These are phyloP conservation scores for Acanthopleura granulata DNA, from an alignment of 2,888 invertebrate genomes.

Conservation along the genomic window DNA sequence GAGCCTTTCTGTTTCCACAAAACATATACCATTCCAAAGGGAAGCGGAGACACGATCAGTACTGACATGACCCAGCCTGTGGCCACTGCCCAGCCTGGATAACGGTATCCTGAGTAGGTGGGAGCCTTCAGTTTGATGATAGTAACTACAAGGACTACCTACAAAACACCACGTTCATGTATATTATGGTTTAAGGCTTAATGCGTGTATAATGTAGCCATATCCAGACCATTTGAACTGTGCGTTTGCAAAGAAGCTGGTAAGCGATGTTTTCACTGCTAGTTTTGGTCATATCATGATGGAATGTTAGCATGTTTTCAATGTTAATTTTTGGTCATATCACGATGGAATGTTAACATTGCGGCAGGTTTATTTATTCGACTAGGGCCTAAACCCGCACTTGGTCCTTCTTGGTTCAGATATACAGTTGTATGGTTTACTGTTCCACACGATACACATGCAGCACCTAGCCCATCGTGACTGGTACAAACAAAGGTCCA, in stretches of 20 bases:
- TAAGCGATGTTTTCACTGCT: no score
- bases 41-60: slow-evolving; percentile 29
- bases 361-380: no score
- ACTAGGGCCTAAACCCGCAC: no score
- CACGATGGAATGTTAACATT: not conserved
- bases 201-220: no score
- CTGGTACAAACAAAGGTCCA: no score
- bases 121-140: slow-evolving; percentile 21
- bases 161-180: not conserved
- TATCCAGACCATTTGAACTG: no score
- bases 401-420: no score
- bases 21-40: slow-evolving; percentile 26
- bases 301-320: not conserved
- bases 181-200: no score
- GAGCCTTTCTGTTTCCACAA: slow-evolving; percentile 28
- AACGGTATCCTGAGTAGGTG: slow-evolving; percentile 29
- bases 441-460: no score
- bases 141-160: not conserved
- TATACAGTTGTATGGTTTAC: no score
- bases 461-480: no score
- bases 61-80: slow-evolving; percentile 34
- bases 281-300: not conserved
- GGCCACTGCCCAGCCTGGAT: slow-evolving; percentile 31
- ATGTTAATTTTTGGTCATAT: not conserved
- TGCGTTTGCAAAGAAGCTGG: no score